Conservation (phyloP, 2,888 invertebrate genomes). For the Alloplasta piceator region DNA sequence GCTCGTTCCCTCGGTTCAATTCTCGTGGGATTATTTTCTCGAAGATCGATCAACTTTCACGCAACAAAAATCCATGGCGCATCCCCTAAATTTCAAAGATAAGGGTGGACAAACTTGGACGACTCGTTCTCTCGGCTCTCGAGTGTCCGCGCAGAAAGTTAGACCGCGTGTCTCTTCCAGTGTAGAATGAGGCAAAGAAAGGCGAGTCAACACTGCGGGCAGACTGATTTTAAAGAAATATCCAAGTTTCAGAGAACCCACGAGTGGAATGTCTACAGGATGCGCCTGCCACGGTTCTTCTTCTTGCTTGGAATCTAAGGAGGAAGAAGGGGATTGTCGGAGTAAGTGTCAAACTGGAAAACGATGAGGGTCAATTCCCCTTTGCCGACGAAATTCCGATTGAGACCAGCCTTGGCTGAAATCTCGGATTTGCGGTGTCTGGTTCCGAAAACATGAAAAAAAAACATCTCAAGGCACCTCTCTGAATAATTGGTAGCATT, state of each 20-base stretch:
- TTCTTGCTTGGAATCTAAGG: constrained; percentile 4
- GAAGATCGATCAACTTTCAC: constrained; percentile 79
- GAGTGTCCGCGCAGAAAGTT: too few relatives aligned
- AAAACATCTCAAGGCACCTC: too few relatives aligned
- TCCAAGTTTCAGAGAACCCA: constrained; percentile 48
- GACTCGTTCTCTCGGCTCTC: not conserved
- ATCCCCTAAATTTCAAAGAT: constrained; percentile 31
- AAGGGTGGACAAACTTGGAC: constrained; percentile 37
- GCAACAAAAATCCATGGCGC: constrained; percentile 66
- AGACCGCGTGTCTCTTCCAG: constrained; percentile 12
- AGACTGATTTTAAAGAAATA: constrained; percentile 52
- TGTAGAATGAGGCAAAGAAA: constrained; percentile 1
- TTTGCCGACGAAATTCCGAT: not conserved
- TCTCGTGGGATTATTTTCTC: constrained; percentile 72
- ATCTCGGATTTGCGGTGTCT: not conserved
- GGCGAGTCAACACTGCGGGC: constrained; percentile 15
- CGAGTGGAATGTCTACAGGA: constrained; percentile 46
- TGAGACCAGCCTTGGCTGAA: constrained; percentile 2
- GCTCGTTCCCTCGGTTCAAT: constrained; percentile 70
- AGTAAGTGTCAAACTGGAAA: constrained; percentile 12
- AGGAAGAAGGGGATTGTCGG: constrained; percentile 3
- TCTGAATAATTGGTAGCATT: too few relatives aligned
- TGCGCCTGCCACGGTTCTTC: constrained; percentile 21
- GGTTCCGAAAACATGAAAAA: too few relatives aligned
- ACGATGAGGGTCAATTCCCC: constrained; percentile 32